phyloP scores from a whole-genome alignment of 2,113 vertebrate genomes.

The Neopipo cinnamomea region DNA sequence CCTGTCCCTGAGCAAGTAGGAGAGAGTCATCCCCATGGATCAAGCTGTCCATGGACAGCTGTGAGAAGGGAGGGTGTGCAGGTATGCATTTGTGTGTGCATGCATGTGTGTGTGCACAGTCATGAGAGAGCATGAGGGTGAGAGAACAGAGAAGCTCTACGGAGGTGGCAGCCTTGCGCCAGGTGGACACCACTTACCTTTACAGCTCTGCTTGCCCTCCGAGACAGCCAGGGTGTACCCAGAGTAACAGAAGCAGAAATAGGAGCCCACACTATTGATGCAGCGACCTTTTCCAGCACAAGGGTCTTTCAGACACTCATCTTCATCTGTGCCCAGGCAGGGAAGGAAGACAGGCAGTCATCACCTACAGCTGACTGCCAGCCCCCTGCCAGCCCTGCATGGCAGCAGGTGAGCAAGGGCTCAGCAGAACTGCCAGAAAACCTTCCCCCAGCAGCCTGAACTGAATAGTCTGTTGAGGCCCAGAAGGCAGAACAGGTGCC shows the following conservation, averaged over 20 bases:
- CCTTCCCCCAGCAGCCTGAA: neutral
- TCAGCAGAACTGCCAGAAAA: neutral
- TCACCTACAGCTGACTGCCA: neutral
- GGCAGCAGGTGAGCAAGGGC: neutral
- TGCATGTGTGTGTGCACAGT: neutral
- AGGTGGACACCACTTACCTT: slow-evolving; percentile 74
- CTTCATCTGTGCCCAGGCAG: slow-evolving; percentile 75
- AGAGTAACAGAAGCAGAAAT: slow-evolving; percentile 84
- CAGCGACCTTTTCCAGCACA: slow-evolving; percentile 86
- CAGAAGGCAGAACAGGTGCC: neutral
- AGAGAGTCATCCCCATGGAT: neutral
- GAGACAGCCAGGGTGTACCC: slow-evolving; percentile 81
- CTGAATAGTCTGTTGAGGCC: accelerated
- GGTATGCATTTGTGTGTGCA: neutral
- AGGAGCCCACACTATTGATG: slow-evolving; percentile 86
- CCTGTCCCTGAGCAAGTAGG: neutral
- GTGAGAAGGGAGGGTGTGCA: neutral
- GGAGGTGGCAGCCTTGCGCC: neutral
- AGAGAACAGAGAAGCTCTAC: neutral
- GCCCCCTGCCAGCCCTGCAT: neutral
- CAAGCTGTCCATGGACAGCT: neutral
- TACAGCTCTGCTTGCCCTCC: slow-evolving; percentile 81
- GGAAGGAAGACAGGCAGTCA: neutral
- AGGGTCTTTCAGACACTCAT: slow-evolving; percentile 85
- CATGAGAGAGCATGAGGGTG: accelerated